Evolutionary conservation across 2,888 invertebrate genomes (phyloP).

Genomic region (Suillia variegata): DNA sequence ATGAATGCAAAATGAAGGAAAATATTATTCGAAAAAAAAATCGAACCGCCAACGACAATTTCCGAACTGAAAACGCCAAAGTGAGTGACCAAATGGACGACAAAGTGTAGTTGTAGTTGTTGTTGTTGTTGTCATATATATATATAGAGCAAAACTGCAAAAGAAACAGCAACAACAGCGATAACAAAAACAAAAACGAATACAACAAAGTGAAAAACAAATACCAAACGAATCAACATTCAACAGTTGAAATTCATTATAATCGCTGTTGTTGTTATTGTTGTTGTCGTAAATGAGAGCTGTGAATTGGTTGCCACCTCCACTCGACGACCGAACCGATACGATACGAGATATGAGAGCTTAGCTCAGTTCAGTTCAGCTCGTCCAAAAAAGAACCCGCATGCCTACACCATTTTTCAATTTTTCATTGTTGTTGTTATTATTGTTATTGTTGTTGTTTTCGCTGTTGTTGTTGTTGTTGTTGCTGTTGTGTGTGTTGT

Average conservation of each 20-base stretch:
- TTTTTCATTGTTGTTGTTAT: not conserved
- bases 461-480: conserved; percentile 18
- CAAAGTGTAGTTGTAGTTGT: too few relatives aligned
- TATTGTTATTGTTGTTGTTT: not conserved
- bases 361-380: not conserved
- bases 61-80: too few relatives aligned
- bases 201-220: not conserved
- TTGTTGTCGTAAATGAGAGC: conserved; percentile 17
- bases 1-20: too few relatives aligned
- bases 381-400: not conserved
- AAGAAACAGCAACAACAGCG: not conserved
- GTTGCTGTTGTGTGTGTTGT: conserved; percentile 41
- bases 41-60: too few relatives aligned
- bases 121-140: too few relatives aligned
- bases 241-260: conserved; percentile 14
- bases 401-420: conserved; percentile 16
- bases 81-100: too few relatives aligned
- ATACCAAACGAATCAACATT: conserved; percentile 12
- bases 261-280: conserved; percentile 14
- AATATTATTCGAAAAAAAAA: too few relatives aligned
- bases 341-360: not conserved
- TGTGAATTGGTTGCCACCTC: conserved; percentile 45
- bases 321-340: conserved; percentile 22
- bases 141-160: too few relatives aligned
- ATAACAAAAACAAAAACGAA: conserved; percentile 1